Conservation (phyloP, 2,888 invertebrate genomes). For the Chydorus sphaericus region DNA sequence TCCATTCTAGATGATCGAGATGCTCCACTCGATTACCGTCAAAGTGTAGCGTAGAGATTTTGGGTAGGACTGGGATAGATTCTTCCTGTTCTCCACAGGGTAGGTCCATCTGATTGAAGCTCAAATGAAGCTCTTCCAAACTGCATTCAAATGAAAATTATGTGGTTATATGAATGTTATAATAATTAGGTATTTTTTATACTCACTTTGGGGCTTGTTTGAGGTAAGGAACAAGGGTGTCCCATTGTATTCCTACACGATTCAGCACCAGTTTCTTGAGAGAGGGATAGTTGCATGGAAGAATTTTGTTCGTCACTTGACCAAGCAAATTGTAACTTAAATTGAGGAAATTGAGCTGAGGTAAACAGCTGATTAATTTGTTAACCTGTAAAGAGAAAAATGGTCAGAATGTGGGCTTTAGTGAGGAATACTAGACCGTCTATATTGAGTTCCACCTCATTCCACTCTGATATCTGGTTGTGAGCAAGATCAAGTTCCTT, state of each 20-base stretch:
- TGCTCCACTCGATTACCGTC: conserved; percentile 71
- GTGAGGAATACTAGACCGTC: neutral
- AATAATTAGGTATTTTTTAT: too few relatives aligned
- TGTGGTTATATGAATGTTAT: conserved; percentile 12
- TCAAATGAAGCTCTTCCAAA: conserved; percentile 80
- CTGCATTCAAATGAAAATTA: conserved; percentile 22
- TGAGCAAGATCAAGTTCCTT: conserved; percentile 86
- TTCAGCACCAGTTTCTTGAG: conserved; percentile 69
- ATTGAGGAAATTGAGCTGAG: conserved; percentile 77
- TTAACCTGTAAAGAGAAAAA: conserved; percentile 44
- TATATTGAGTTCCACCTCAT: conserved; percentile 45
- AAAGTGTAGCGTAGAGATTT: conserved; percentile 45
- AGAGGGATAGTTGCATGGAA: conserved; percentile 26
- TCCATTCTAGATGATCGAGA: conserved; percentile 68
- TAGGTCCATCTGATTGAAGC: conserved; percentile 52
- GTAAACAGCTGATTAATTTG: conserved; percentile 71
- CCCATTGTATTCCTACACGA: conserved; percentile 75
- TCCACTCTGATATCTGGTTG: conserved; percentile 74
- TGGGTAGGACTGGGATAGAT: neutral
- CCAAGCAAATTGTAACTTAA: conserved; percentile 70
- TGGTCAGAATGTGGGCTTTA: neutral
- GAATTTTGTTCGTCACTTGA: conserved; percentile 3
- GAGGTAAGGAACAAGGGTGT: conserved; percentile 58
- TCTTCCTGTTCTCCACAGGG: neutral
- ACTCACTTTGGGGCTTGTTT: conserved; percentile 28